Conservation (phyloP, 2,888 invertebrate species). For the Diarsia dahlii region DNA sequence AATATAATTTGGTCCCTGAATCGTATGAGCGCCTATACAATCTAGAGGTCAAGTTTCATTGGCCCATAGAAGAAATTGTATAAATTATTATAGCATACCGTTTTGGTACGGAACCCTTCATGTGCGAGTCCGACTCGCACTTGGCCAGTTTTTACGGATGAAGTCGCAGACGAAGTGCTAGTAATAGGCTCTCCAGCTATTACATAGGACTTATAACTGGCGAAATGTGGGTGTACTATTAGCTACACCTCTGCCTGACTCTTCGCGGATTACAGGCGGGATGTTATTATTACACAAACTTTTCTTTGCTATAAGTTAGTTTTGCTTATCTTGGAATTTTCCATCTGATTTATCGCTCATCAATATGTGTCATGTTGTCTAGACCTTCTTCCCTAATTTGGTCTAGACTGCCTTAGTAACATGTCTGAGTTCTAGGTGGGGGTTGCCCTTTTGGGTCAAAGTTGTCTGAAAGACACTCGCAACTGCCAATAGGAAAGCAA, state of each 20-base stretch:
- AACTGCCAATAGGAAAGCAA: slow-evolving; percentile 5
- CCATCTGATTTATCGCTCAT: background rate
- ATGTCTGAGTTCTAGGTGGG: background rate
- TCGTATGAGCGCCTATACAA: too few relatives aligned
- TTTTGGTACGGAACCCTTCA: too few relatives aligned
- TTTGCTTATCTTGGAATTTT: background rate
- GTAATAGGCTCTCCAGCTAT: background rate
- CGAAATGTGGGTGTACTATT: background rate
- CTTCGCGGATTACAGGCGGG: background rate
- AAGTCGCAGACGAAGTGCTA: too few relatives aligned
- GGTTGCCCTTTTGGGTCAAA: background rate
- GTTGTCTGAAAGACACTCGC: slow-evolving; percentile 4
- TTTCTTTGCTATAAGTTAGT: background rate
- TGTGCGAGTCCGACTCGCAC: too few relatives aligned
- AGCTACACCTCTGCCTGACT: background rate
- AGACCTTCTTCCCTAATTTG: slow-evolving; percentile 23
- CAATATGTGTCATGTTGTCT: background rate
- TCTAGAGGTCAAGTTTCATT: too few relatives aligned
- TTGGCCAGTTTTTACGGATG: too few relatives aligned
- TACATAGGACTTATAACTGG: background rate
- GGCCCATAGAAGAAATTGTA: too few relatives aligned
- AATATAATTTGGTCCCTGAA: too few relatives aligned
- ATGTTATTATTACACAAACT: background rate
- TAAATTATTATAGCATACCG: too few relatives aligned
- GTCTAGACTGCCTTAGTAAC: slow-evolving; percentile 17